phyloP scores from a whole-genome alignment of 2,113 vertebrate species.

The Engraulis encrasicolus region DNA sequence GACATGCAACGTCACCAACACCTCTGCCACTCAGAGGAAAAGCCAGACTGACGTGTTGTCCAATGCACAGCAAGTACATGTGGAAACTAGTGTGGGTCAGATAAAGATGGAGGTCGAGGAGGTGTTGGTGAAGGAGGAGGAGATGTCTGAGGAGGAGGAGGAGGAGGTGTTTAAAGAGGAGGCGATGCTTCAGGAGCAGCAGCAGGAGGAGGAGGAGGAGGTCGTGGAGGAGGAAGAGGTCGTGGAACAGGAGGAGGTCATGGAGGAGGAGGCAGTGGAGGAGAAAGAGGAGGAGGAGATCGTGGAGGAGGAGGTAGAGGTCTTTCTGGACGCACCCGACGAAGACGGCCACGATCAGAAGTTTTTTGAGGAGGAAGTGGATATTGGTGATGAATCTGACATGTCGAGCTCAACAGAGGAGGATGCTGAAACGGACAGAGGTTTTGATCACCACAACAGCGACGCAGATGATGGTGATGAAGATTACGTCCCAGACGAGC shows the following conservation, averaged over 20 bases:
- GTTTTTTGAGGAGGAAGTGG: slow-evolving; percentile 17
- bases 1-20: background rate
- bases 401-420: background rate
- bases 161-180: background rate
- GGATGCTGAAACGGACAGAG: too few species aligned
- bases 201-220: too few species aligned
- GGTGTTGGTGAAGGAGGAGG: background rate
- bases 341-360: slow-evolving; percentile 8
- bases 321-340: background rate
- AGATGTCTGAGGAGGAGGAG: background rate
- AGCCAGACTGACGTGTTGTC: background rate
- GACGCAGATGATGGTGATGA: slow-evolving; percentile 29
- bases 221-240: background rate
- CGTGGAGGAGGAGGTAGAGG: background rate
- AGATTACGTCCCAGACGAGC: too few species aligned
- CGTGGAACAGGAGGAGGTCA: too few species aligned
- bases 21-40: too few species aligned
- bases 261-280: background rate
- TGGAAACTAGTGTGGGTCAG: background rate
- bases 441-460: too few species aligned
- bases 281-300: too few species aligned
- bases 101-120: background rate
- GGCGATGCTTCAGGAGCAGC: too few species aligned
- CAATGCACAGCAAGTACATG: background rate
- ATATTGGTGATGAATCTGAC: background rate